Evolutionary conservation across 2,888 invertebrate genomes (phyloP).

Genomic region (Eupithecia abbreviata): DNA sequence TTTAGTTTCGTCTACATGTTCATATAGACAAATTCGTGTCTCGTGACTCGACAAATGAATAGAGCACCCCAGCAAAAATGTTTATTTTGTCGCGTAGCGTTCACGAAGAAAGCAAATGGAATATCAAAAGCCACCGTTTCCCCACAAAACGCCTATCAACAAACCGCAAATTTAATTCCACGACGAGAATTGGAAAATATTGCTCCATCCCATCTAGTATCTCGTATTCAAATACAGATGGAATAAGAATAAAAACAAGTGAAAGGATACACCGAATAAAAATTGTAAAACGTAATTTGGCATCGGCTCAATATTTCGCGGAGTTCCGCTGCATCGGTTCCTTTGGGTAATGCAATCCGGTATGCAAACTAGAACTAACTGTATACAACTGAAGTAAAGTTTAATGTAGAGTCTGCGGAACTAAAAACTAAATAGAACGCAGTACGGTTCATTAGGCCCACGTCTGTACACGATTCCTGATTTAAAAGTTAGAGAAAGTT

Average conservation of each 20-base stretch:
- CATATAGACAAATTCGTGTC: background rate
- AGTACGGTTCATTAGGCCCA: conserved; percentile 67
- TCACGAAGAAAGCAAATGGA: conserved; percentile 47
- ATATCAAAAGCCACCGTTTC: conserved; percentile 51
- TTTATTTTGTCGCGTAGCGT: conserved; percentile 31
- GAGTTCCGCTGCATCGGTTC: conserved; percentile 38
- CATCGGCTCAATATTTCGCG: conserved; percentile 50
- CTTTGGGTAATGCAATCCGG: conserved; percentile 56
- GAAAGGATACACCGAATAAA: conserved; percentile 45
- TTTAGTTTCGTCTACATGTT: background rate
- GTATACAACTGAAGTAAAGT: conserved; percentile 54
- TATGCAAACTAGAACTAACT: conserved; percentile 57
- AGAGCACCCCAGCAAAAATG: background rate
- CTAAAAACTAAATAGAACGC: conserved; percentile 60
- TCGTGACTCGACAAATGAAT: conserved; percentile 1
- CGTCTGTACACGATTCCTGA: conserved; percentile 54
- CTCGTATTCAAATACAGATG: conserved; percentile 69
- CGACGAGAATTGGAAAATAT: conserved; percentile 68
- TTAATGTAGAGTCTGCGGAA: conserved; percentile 58
- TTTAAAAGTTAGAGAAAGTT: conserved; percentile 52
- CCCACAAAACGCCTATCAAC: conserved; percentile 58
- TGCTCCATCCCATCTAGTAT: conserved; percentile 64
- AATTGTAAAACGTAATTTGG: conserved; percentile 59
- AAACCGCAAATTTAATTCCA: conserved; percentile 69
- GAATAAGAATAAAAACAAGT: conserved; percentile 58